A percentile compares a stretch with the other conserved stretches of the same genome.
These are phyloP conservation scores for Theodoxus fluviatilis DNA, from an alignment of 2,888 invertebrate species.

Conservation along the genomic window DNA sequence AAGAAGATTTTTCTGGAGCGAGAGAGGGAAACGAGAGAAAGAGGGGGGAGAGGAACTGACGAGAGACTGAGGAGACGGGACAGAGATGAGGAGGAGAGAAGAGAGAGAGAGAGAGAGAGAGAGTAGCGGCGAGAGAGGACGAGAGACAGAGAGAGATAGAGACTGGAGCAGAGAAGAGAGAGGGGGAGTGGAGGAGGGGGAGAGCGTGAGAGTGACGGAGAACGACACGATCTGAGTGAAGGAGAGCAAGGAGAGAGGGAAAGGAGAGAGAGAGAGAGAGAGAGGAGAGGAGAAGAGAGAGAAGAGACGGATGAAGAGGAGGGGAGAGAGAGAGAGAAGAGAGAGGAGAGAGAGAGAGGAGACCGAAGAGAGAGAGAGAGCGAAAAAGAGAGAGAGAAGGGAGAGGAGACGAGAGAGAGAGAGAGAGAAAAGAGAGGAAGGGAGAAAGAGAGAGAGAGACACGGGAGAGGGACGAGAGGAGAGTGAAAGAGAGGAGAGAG, in stretches of 20 bases:
- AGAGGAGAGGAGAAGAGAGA: not conserved
- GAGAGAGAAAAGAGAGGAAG: not conserved
- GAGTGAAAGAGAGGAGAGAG: not conserved
- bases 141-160: not conserved
- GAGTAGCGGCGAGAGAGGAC: too few relatives aligned
- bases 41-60: not conserved
- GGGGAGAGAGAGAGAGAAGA: not conserved
- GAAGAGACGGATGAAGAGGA: not conserved
- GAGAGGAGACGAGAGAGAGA: not conserved
- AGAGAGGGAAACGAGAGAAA: not conserved
- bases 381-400: not conserved
- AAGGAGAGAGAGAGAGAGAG: not conserved
- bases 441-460: too few relatives aligned
- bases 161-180: not conserved
- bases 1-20: not conserved
- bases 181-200: not conserved
- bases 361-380: not conserved
- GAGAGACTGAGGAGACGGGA: not conserved
- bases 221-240: too few relatives aligned
- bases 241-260: not conserved
- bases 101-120: too few relatives aligned
- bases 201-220: slow-evolving; percentile 14
- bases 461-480: not conserved
- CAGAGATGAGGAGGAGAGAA: too few relatives aligned
- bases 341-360: not conserved